Evolutionary conservation across 2,888 invertebrate species (phyloP).

Genomic region (Clostera curtula): DNA sequence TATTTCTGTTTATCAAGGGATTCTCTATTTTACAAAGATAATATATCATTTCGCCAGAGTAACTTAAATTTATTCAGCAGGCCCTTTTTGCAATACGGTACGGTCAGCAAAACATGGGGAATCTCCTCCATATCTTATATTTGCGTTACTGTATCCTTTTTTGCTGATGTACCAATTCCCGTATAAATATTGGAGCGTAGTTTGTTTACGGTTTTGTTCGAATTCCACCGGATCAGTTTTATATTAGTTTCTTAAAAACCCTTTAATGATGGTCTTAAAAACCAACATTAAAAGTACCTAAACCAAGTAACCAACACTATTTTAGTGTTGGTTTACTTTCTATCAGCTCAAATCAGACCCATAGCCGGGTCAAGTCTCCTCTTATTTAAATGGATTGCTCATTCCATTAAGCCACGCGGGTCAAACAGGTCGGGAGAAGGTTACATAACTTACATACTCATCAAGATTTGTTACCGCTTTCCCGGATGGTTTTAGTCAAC

Average conservation of each 20-base stretch:
- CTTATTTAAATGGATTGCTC: too few species aligned
- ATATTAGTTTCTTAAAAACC: background rate
- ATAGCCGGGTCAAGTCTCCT: too few species aligned
- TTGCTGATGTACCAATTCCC: slow-evolving; percentile 15
- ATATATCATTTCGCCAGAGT: background rate
- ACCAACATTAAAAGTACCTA: background rate
- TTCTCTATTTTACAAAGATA: too few species aligned
- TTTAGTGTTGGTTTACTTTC: too few species aligned
- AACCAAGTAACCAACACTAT: background rate
- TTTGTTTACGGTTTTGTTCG: background rate
- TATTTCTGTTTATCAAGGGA: too few species aligned
- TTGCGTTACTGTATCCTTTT: slow-evolving; percentile 24
- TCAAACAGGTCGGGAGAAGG: too few species aligned
- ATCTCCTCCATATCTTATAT: slow-evolving; percentile 18
- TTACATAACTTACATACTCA: too few species aligned
- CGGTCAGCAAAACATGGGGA: slow-evolving; percentile 23
- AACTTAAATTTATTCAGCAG: background rate
- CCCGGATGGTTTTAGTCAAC: too few species aligned
- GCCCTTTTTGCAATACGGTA: slow-evolving; percentile 18
- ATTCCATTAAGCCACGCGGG: too few species aligned
- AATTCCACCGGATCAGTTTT: background rate
- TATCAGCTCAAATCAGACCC: too few species aligned
- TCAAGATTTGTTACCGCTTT: too few species aligned
- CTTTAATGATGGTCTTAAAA: background rate
- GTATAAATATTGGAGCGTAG: slow-evolving; percentile 18